phyloP scores from a whole-genome alignment of 2,797 vertebrate species.

The Premnoplex brunnescens region DNA sequence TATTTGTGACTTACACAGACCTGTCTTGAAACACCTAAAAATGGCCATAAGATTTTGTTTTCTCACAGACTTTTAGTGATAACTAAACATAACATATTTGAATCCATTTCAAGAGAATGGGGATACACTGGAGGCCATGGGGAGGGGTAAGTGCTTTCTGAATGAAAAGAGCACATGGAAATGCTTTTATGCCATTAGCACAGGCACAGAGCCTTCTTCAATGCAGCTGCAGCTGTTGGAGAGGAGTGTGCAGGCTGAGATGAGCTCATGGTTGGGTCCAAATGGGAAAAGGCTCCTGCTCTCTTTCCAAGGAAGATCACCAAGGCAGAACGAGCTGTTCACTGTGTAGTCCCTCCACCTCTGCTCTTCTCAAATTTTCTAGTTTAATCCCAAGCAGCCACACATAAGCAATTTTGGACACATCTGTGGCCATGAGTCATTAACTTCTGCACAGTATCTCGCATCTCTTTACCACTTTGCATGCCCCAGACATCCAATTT shows the following conservation, averaged over 20 bases:
- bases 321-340: neutral
- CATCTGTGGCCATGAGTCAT: neutral
- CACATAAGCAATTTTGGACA: neutral
- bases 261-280: neutral
- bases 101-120: neutral
- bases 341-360: neutral
- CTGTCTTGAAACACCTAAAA: neutral
- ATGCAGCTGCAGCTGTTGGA: conserved; percentile 2
- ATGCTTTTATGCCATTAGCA: conserved; percentile 8
- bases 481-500: neutral
- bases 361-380: neutral
- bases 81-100: neutral
- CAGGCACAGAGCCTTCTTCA: neutral
- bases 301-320: neutral
- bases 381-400: neutral
- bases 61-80: neutral
- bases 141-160: neutral
- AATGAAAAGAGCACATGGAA: conserved; percentile 8
- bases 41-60: neutral
- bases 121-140: neutral
- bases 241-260: neutral
- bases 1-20: neutral
- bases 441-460: neutral
- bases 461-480: neutral
- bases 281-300: neutral